phyloP scores from a whole-genome alignment of 2,113 vertebrate species.

The Ibidorhyncha struthersii region DNA sequence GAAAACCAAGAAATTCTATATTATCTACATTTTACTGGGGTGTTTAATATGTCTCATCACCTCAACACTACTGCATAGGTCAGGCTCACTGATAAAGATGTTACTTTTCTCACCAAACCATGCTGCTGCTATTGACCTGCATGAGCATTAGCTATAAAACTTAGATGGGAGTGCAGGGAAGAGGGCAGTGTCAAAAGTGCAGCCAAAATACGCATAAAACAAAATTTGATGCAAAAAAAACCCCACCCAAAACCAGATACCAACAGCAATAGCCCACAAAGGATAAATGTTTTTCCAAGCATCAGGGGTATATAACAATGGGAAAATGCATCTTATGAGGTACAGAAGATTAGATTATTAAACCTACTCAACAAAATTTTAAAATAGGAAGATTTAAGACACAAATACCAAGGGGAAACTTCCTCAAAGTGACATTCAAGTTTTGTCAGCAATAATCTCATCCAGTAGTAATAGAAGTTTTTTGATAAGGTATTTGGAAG shows the following conservation, averaged over 20 bases:
- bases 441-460: neutral
- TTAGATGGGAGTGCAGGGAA: neutral
- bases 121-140: neutral
- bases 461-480: neutral
- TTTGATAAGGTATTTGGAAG: rapidly evolving
- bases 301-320: neutral
- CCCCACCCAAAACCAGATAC: neutral
- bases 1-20: neutral
- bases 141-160: neutral
- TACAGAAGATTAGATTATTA: neutral
- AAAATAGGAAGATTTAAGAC: neutral
- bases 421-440: neutral
- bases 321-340: neutral
- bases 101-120: neutral
- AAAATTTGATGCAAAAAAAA: neutral
- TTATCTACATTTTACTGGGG: neutral
- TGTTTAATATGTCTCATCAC: neutral
- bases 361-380: neutral
- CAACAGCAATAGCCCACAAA: neutral
- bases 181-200: neutral
- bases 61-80: neutral
- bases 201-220: neutral
- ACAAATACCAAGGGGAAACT: neutral
- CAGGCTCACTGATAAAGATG: neutral
- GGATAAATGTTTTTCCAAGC: neutral